Evolutionary conservation across 2,888 invertebrate genomes (phyloP), one percentile per base, ranked within the genome.

Genomic region (Altica lythri): DNA sequence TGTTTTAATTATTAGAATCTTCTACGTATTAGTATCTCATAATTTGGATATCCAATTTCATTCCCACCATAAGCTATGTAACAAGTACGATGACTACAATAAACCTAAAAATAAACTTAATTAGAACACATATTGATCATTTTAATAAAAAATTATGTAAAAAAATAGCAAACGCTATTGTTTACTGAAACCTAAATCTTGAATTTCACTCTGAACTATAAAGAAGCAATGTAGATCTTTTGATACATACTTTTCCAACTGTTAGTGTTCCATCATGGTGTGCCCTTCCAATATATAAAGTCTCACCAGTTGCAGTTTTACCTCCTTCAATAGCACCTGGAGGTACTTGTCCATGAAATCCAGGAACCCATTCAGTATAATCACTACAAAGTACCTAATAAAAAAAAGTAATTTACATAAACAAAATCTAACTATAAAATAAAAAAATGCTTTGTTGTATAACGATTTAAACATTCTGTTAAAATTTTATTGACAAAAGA

Each of bases 201-300:
- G 17, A 6, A 4, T 30, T 5, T 30, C 30, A 10, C n/a, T n/a
- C n/a, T n/a, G n/a, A n/a, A n/a, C n/a, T n/a, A n/a, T n/a, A 9
- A 9, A 10, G n/a, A 5, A 30, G 4, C n/a, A 30, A 4, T 30
- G 12, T 4, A 17, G 4, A 10, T 12, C 9, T 16, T 12, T 35
- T 35, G 13, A 10, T 14, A 4, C 13, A 3, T 70, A 79, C 80
- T 74, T 83, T 84, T 55, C 83, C 84, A 1, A 82, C 79, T 2
- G 82, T 82, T 49, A 80, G 67, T 18, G 81, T 79, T 18, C 81
- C 82, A 38, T 79, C 77, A 63, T 83, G 77, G 61, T 77, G 72
- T 1, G 78, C 80, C 12, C 84, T 75, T 0, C 83, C 84, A 44
- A 81, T 77, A 66, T 77, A 83, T 25, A 84, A 71, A 1, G 75